Evolutionary conservation across 1,140 invertebrate species (phyloP).

Genomic region (Metaphire vulgaris): DNA sequence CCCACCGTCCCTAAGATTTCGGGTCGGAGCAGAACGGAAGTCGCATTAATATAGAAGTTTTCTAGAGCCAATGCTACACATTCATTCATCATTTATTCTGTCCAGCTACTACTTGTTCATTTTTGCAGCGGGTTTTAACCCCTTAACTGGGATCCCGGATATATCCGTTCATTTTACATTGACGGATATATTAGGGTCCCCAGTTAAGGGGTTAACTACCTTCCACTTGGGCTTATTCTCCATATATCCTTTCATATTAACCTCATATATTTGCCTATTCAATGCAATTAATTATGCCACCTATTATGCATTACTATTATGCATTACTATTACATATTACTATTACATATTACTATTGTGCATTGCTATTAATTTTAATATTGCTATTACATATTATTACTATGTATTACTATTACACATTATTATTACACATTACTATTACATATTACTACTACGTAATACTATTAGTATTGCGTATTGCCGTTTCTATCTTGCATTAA

Average conservation of each 20-base stretch:
- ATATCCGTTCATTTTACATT: not conserved
- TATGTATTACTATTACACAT: not conserved
- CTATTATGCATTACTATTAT: not conserved
- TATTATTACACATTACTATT: not conserved
- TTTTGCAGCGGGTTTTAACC: no score
- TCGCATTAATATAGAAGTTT: no score
- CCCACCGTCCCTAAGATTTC: constrained; percentile 62
- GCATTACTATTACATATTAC: not conserved
- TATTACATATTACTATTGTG: not conserved
- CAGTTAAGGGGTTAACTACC: not conserved
- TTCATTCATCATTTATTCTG: no score
- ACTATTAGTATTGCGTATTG: not conserved
- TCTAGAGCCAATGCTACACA: no score
- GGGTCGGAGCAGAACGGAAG: no score
- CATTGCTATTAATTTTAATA: not conserved
- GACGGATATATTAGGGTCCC: not conserved
- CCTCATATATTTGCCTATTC: not conserved
- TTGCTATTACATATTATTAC: not conserved
- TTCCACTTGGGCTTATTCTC: no score
- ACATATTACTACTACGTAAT: not conserved
- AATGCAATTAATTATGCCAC: no score
- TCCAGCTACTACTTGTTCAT: no score
- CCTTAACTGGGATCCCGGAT: no score
- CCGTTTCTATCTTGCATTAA: no score
- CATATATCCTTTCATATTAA: not conserved